These are phyloP conservation scores for Tamandua tetradactyla DNA, from an alignment of 2,797 vertebrate genomes.

Conservation along the genomic window DNA sequence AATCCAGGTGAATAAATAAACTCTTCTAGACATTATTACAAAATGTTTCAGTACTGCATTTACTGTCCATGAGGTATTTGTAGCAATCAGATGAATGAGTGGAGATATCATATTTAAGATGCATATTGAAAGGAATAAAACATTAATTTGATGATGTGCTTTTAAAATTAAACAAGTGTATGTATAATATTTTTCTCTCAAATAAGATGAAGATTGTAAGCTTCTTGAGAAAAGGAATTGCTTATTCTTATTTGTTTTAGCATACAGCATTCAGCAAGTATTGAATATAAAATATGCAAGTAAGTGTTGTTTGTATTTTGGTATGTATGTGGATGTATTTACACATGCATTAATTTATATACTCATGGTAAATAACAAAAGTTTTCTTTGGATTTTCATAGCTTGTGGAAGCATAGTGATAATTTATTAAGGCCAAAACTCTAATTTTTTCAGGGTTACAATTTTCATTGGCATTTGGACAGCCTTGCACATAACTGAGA, in stretches of 20 bases:
- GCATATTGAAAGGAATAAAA: not conserved
- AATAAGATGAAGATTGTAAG: too few relatives aligned
- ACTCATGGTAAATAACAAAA: not conserved
- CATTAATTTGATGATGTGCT: not conserved
- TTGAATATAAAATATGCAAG: too few relatives aligned
- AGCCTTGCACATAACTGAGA: not conserved
- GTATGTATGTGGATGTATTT: too few relatives aligned
- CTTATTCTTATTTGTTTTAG: too few relatives aligned
- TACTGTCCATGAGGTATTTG: not conserved
- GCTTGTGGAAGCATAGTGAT: not conserved
- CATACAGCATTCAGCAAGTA: too few relatives aligned
- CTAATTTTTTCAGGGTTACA: too few relatives aligned
- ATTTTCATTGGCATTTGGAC: too few relatives aligned
- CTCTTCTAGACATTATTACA: not conserved
- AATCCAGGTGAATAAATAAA: accelerated
- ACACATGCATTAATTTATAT: too few relatives aligned
- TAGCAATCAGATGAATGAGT: too few relatives aligned
- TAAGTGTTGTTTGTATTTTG: too few relatives aligned
- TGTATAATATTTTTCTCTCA: not conserved
- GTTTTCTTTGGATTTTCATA: not conserved
- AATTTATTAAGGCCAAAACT: too few relatives aligned
- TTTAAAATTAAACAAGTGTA: not conserved
- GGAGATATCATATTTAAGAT: not conserved
- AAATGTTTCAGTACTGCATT: not conserved
- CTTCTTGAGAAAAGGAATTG: too few relatives aligned